Conservation (phyloP, 2,797 vertebrate genomes). For the Chrysocyon brachyurus region DNA sequence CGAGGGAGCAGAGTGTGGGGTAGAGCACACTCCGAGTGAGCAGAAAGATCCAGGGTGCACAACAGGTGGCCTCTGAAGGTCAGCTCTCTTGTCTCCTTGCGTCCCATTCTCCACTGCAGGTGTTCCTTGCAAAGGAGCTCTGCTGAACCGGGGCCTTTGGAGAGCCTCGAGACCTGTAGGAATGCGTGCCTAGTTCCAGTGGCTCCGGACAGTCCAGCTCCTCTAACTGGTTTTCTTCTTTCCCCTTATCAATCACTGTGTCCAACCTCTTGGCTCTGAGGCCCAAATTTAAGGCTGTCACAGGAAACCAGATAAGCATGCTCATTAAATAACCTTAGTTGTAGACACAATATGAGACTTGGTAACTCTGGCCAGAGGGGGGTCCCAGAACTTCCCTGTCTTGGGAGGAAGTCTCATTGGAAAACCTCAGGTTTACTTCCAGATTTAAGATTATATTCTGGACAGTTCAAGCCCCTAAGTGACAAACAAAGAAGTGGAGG, state of each 20-base stretch:
- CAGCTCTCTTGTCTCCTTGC: background rate
- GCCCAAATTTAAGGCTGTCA: slow-evolving; percentile 15
- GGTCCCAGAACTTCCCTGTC: slow-evolving; percentile 17
- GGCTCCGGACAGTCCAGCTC: background rate
- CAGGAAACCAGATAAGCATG: slow-evolving; percentile 46
- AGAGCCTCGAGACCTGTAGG: background rate
- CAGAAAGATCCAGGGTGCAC: background rate
- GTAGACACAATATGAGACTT: background rate
- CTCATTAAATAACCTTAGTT: background rate
- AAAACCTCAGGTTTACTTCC: slow-evolving; percentile 41
- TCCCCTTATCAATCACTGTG: background rate
- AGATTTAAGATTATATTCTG: slow-evolving; percentile 37
- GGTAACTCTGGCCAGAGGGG: background rate
- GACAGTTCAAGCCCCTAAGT: background rate
- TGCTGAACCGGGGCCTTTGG: background rate
- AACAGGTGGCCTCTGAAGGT: background rate
- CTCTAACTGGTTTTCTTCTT: background rate
- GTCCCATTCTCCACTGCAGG: background rate
- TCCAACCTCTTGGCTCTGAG: slow-evolving; percentile 33
- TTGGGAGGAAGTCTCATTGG: slow-evolving; percentile 65
- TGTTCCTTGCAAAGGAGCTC: background rate
- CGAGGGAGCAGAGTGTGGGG: too few relatives aligned
- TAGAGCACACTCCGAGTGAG: background rate
- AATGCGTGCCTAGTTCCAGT: background rate
- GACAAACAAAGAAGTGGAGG: background rate